Percentiles rank a stretch among this genome's conserved stretches.
phyloP scores from a whole-genome alignment of 2,888 invertebrate genomes.

The Merodon equestris region DNA sequence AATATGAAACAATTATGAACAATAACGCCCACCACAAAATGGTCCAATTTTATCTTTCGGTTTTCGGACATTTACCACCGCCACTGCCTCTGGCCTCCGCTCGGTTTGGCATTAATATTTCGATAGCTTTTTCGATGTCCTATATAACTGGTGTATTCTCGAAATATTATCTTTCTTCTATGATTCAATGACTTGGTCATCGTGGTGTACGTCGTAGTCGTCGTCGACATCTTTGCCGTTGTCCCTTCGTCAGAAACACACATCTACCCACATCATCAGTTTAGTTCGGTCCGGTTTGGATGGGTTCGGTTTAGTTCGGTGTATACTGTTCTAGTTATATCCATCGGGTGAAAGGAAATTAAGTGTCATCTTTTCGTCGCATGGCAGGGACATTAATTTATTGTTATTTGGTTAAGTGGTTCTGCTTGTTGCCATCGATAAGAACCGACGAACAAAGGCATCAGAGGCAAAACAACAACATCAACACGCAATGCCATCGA shows the following conservation, averaged over 20 bases:
- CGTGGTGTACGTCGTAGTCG: background rate
- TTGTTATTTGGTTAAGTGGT: constrained; percentile 68
- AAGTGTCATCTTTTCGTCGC: constrained; percentile 67
- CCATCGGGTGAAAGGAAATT: constrained; percentile 65
- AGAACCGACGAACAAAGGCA: constrained; percentile 51
- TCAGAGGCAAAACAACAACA: constrained; percentile 38
- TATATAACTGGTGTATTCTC: background rate
- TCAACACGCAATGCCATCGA: constrained; percentile 12
- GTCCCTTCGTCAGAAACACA: background rate
- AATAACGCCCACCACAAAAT: constrained; percentile 64
- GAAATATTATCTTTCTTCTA: constrained; percentile 46
- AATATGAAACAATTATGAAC: constrained; percentile 67
- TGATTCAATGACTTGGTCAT: constrained; percentile 35
- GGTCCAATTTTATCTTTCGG: constrained; percentile 58
- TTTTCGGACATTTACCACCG: constrained; percentile 42
- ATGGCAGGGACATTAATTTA: constrained; percentile 65
- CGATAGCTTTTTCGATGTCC: constrained; percentile 8
- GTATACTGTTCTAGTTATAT: constrained; percentile 33
- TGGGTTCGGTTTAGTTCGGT: constrained; percentile 19
- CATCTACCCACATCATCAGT: background rate
- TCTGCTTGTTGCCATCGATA: constrained; percentile 66
- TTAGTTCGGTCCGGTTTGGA: no score
- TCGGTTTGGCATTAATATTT: no score
- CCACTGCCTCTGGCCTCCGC: no score
- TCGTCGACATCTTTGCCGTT: background rate